phyloP scores from a whole-genome alignment of 2,888 invertebrate species.

The Ornithoptera alexandrae region DNA sequence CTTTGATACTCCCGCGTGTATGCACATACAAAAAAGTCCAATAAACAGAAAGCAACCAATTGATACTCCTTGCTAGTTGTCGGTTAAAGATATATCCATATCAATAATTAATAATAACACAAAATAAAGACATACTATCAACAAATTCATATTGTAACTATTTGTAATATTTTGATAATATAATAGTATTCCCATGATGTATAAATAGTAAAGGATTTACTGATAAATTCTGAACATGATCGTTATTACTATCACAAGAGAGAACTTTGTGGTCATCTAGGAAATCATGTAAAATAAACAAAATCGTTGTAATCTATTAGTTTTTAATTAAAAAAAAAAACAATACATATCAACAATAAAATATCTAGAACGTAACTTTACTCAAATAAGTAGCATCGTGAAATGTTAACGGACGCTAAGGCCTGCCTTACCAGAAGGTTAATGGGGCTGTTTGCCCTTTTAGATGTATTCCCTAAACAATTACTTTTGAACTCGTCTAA shows the following conservation, averaged over 20 bases:
- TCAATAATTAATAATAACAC: too few species aligned
- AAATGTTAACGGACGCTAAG: conserved; percentile 19
- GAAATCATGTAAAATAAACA: not conserved
- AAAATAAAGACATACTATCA: too few species aligned
- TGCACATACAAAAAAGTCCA: too few species aligned
- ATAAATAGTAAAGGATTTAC: not conserved
- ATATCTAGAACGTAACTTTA: conserved; percentile 1
- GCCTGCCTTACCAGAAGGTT: conserved; percentile 23
- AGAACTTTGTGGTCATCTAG: not conserved
- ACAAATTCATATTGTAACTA: too few species aligned
- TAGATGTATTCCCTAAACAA: conserved; percentile 26
- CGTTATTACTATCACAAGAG: not conserved
- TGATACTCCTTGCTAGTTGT: too few species aligned
- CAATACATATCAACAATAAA: not conserved
- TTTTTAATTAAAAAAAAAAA: not conserved
- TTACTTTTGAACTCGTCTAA: conserved; percentile 20
- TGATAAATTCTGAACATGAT: not conserved
- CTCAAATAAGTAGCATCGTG: conserved; percentile 12
- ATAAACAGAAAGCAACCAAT: too few species aligned
- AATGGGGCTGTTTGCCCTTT: conserved; percentile 24
- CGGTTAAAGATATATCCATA: too few species aligned
- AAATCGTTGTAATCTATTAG: not conserved
- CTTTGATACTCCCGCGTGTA: too few species aligned
- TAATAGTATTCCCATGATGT: too few species aligned
- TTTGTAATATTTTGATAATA: too few species aligned